Conservation (phyloP, 2,888 invertebrate genomes). For the Nephrotoma appendiculata region DNA sequence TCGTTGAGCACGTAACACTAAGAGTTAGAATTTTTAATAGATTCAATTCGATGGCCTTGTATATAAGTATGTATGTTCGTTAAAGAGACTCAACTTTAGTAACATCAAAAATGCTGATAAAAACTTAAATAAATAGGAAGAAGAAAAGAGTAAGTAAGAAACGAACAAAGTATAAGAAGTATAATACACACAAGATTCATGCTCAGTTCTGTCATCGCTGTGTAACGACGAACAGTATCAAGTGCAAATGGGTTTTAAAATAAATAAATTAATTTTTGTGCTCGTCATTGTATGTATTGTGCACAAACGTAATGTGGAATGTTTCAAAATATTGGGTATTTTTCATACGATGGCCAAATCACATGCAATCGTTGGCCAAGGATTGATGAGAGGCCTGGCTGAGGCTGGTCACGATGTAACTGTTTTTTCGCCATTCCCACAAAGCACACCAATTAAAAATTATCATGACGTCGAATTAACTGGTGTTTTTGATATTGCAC, state of each 20-base stretch:
- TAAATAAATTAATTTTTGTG: not conserved
- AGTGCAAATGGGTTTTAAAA: not conserved
- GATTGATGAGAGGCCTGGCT: slow-evolving; percentile 16
- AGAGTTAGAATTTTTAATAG: not conserved
- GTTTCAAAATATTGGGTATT: slow-evolving; percentile 1
- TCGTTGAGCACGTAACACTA: not conserved
- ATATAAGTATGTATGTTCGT: too few relatives aligned
- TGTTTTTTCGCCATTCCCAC: slow-evolving; percentile 20
- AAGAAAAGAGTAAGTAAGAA: too few relatives aligned
- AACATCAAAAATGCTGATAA: too few relatives aligned
- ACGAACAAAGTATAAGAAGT: too few relatives aligned
- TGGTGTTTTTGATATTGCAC: not conserved
- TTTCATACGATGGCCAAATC: slow-evolving; percentile 15
- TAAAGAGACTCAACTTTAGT: too few relatives aligned
- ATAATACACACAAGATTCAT: too few relatives aligned
- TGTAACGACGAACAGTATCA: not conserved
- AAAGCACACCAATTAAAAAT: slow-evolving; percentile 19
- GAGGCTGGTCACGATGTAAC: not conserved
- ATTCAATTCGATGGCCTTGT: too few relatives aligned
- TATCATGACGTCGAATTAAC: slow-evolving; percentile 13
- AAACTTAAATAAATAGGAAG: too few relatives aligned
- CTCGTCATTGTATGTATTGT: not conserved
- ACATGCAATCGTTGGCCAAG: slow-evolving; percentile 23
- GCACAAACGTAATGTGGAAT: not conserved
- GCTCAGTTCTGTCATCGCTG: not conserved